Percentiles rank a stretch among this genome's conserved stretches.
Conservation (phyloP, 2,888 invertebrate species). For the Tyria jacobaeae region DNA sequence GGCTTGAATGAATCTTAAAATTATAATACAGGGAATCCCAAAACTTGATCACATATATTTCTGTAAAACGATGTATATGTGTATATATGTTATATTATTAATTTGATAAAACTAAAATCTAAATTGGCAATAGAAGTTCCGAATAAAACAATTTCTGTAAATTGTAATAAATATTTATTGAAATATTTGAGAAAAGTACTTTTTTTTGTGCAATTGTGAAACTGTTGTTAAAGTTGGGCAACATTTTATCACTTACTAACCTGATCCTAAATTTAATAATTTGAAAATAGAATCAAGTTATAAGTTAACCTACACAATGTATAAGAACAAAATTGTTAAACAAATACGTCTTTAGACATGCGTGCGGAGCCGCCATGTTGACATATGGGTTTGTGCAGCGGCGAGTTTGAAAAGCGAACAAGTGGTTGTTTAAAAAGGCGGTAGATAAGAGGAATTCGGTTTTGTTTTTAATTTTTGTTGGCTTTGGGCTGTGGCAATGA, state of each 20-base stretch:
- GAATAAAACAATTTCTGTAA: too few relatives aligned
- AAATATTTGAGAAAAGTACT: not conserved
- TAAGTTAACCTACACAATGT: slow-evolving; percentile 28
- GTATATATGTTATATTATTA: too few relatives aligned
- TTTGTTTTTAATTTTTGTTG: slow-evolving; percentile 37
- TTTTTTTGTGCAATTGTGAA: not conserved
- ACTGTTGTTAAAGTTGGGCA: not conserved
- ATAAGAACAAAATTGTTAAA: slow-evolving; percentile 44
- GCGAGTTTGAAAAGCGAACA: slow-evolving; percentile 40
- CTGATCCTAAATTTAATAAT: not conserved
- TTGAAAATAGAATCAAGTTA: slow-evolving; percentile 6
- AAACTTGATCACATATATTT: too few relatives aligned
- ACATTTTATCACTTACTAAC: not conserved
- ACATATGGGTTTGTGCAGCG: slow-evolving; percentile 37
- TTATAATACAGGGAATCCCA: too few relatives aligned
- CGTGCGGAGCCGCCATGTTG: slow-evolving; percentile 41
- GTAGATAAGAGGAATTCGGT: slow-evolving; percentile 42
- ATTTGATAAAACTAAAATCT: too few relatives aligned
- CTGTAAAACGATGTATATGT: too few relatives aligned
- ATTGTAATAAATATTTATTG: not conserved
- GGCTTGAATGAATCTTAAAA: too few relatives aligned
- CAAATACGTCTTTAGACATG: slow-evolving; percentile 43
- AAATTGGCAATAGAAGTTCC: too few relatives aligned
- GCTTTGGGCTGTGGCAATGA: slow-evolving; percentile 41
- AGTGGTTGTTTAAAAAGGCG: slow-evolving; percentile 43